These are phyloP conservation scores for Propsilocerus akamusi DNA, from an alignment of 1,140 invertebrate genomes.

Conservation along the genomic window DNA sequence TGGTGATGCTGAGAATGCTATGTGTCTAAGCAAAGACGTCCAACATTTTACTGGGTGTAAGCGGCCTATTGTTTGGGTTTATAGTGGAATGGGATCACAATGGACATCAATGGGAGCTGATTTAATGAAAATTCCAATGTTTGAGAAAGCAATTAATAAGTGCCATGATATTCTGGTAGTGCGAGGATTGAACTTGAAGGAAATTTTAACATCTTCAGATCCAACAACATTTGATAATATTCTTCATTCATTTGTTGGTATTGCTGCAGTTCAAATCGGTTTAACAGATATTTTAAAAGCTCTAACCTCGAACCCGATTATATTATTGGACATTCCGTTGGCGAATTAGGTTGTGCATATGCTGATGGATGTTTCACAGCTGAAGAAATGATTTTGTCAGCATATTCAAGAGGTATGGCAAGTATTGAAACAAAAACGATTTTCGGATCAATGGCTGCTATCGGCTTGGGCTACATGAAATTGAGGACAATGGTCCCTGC, in stretches of 20 bases:
- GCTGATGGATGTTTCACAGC: conserved; percentile 68
- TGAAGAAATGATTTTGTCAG: conserved; percentile 63
- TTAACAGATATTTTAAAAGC: conserved; percentile 55
- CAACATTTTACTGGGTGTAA: conserved; percentile 36
- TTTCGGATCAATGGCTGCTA: conserved; percentile 67
- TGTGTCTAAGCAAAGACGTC: conserved; percentile 25
- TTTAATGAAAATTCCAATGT: conserved; percentile 42
- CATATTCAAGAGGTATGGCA: conserved; percentile 71
- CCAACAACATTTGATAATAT: conserved; percentile 61
- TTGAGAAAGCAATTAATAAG: conserved; percentile 48
- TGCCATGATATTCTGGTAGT: conserved; percentile 52
- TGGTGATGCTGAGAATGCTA: conserved; percentile 24
- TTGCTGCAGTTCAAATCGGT: conserved; percentile 74
- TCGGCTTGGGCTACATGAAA: conserved; percentile 43
- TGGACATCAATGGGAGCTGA: conserved; percentile 66
- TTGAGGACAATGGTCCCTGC: conserved; percentile 39
- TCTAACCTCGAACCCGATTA: conserved; percentile 58
- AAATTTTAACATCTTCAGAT: conserved; percentile 57
- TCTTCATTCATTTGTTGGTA: conserved; percentile 76
- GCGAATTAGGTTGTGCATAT: conserved; percentile 77
- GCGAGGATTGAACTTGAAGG: conserved; percentile 57
- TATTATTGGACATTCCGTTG: conserved; percentile 76
- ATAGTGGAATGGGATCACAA: conserved; percentile 81
- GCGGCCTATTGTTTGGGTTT: conserved; percentile 68
- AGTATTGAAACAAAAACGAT: conserved; percentile 60